Percentiles rank a stretch among this genome's conserved stretches.
phyloP scores from a whole-genome alignment of 2,888 invertebrate species.

The Slavum lentiscoides region DNA sequence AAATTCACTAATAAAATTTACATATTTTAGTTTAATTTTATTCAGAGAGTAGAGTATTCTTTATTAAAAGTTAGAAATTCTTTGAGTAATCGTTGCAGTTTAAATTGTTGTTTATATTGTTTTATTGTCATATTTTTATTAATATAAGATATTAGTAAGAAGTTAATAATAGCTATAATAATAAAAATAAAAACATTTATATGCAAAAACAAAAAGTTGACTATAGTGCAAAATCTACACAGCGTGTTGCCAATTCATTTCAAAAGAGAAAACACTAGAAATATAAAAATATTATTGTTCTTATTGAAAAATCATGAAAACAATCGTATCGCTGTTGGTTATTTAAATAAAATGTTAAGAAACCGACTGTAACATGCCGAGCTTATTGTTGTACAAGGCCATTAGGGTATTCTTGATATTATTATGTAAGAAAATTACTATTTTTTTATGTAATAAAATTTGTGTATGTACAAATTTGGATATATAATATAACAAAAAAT shows the following conservation, averaged over 20 bases:
- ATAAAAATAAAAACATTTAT: not conserved
- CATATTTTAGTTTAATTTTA: not conserved
- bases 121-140: not conserved
- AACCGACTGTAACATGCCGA: not conserved
- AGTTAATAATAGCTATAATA: not conserved
- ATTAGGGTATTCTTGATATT: not conserved
- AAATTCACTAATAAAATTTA: not conserved
- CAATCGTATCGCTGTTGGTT: not conserved
- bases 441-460: not conserved
- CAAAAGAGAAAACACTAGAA: not conserved
- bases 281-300: not conserved
- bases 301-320: slow-evolving; percentile 10
- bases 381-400: not conserved
- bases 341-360: not conserved
- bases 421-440: not conserved
- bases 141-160: not conserved
- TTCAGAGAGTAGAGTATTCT: not conserved
- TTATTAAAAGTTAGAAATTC: not conserved
- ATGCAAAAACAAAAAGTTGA: not conserved
- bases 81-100: not conserved
- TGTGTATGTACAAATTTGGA: too few relatives aligned
- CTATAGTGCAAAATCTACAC: not conserved
- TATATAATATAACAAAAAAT: too few relatives aligned
- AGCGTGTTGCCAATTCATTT: not conserved
- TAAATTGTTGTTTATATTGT: not conserved